Conservation (phyloP, 1,140 invertebrate genomes). For the Episyrphus balteatus region DNA sequence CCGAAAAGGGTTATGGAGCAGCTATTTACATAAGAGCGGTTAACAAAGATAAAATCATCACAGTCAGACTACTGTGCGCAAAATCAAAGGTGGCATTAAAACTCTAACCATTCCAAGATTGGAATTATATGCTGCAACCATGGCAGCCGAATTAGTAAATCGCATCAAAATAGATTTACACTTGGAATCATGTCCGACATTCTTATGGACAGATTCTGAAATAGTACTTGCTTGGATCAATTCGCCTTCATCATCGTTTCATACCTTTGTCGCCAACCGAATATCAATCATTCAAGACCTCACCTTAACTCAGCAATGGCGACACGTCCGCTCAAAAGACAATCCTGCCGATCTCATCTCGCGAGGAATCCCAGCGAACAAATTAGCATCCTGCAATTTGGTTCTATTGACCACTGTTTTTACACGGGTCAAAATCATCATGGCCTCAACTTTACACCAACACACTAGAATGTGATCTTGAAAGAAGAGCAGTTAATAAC, state of each 20-base stretch:
- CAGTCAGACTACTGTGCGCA: constrained; percentile 2
- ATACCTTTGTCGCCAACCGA: constrained; percentile 22
- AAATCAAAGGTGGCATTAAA: constrained; percentile 7
- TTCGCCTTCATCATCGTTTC: constrained; percentile 1
- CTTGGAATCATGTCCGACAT: not conserved
- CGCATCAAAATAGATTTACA: not conserved
- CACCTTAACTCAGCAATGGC: constrained; percentile 12
- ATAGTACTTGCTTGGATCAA: constrained; percentile 5
- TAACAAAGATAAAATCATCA: not conserved
- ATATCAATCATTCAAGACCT: constrained; percentile 13
- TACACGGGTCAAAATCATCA: not conserved
- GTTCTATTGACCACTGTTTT: not conserved
- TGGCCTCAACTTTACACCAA: not conserved
- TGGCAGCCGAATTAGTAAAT: not conserved
- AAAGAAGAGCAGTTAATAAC: not conserved
- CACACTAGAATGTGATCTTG: not conserved
- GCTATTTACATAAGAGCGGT: constrained; percentile 22
- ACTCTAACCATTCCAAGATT: constrained; percentile 5
- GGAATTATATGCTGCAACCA: constrained; percentile 7
- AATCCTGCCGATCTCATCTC: constrained; percentile 16
- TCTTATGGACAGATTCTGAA: constrained; percentile 3
- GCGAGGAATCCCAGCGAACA: constrained; percentile 1
- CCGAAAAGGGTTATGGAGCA: constrained; percentile 23
- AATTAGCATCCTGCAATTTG: not conserved
- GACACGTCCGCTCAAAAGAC: constrained; percentile 9